A percentile compares a stretch with the other conserved stretches of the same genome.
Evolutionary conservation across 1,140 invertebrate species (phyloP).

Genomic region (Cotesia glomerata): DNA sequence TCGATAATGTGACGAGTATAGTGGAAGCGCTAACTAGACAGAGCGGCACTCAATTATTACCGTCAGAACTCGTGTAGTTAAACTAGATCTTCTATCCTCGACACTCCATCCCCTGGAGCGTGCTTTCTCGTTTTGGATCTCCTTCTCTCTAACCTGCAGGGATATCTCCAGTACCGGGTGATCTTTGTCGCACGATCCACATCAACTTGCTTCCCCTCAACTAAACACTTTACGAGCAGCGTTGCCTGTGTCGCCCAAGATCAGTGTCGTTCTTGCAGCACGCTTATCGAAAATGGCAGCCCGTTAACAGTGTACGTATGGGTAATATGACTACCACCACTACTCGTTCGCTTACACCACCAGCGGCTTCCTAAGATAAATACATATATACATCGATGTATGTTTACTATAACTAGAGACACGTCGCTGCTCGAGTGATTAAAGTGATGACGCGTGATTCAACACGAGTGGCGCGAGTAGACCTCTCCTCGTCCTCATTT

Average conservation of each 20-base stretch:
- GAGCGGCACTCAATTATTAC: conserved; percentile 64
- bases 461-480: not conserved
- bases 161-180: conserved; percentile 6
- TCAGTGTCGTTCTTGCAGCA: conserved; percentile 57
- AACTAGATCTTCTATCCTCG: conserved; percentile 24
- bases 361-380: too few species aligned
- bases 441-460: conserved; percentile 36
- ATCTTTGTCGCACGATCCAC: conserved; percentile 29
- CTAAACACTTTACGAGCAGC: conserved; percentile 64
- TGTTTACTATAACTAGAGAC: conserved; percentile 12
- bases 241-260: conserved; percentile 58
- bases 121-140: conserved; percentile 6
- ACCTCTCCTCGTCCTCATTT: not conserved
- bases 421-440: conserved; percentile 27
- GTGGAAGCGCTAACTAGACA: conserved; percentile 59
- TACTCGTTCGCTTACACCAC: not conserved
- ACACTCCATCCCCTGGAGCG: conserved; percentile 37
- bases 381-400: not conserved
- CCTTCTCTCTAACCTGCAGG: not conserved
- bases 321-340: conserved; percentile 21
- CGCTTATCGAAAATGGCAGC: conserved; percentile 61
- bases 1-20: conserved; percentile 37
- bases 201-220: conserved; percentile 54
- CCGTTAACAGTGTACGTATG: conserved; percentile 51
- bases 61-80: conserved; percentile 62